phyloP scores from a whole-genome alignment of 2,113 vertebrate species.

The Dicrurus megarhynchus region DNA sequence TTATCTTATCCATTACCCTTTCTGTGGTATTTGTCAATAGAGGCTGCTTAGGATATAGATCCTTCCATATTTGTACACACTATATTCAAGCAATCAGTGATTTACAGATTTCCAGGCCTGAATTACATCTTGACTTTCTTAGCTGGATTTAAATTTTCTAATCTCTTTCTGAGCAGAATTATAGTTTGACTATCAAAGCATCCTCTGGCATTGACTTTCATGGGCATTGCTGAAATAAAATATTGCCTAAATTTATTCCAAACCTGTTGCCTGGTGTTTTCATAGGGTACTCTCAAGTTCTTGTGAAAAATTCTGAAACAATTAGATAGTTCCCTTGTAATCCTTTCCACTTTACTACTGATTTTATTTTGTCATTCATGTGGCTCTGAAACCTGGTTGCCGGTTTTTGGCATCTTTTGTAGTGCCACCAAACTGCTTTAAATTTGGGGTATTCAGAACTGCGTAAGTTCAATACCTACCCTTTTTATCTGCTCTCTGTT shows the following conservation, averaged over 20 bases:
- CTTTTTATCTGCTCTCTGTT: background rate
- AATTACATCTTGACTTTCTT: background rate
- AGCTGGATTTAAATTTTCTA: background rate
- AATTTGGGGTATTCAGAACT: background rate
- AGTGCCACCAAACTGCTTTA: background rate
- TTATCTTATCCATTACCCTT: background rate
- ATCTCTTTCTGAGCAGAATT: background rate
- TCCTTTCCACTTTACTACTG: background rate
- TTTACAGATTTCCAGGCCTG: background rate
- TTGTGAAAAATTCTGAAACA: background rate
- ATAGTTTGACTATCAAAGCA: background rate
- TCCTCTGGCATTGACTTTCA: background rate
- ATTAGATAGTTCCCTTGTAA: background rate
- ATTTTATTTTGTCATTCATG: background rate
- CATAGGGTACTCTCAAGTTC: background rate
- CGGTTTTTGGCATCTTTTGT: background rate
- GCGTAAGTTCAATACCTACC: accelerated
- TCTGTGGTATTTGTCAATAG: background rate
- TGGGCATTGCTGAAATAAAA: background rate
- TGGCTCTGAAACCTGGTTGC: background rate
- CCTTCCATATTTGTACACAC: background rate
- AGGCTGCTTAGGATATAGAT: background rate
- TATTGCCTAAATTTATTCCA: background rate
- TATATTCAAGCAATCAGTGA: background rate
- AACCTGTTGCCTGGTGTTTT: background rate